Percentiles rank a stretch among this genome's conserved stretches.
These are phyloP conservation scores for Anastrepha obliqua DNA, from an alignment of 1,140 invertebrate species.

Conservation along the genomic window DNA sequence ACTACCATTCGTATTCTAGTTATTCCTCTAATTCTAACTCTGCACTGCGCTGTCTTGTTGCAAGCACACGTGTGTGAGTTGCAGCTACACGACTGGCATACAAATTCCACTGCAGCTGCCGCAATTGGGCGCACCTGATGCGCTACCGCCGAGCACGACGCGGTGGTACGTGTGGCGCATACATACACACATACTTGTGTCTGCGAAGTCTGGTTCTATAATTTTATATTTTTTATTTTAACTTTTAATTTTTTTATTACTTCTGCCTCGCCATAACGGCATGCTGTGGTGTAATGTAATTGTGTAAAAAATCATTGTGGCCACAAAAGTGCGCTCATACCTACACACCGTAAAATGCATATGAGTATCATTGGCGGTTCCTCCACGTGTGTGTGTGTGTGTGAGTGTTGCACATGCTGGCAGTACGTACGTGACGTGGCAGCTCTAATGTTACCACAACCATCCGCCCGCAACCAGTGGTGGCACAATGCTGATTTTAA, in stretches of 20 bases:
- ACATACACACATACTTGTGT: background rate
- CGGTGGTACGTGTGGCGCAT: conserved; percentile 5
- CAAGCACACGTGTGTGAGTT: background rate
- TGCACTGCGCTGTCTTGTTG: background rate
- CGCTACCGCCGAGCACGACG: background rate
- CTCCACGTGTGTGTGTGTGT: background rate
- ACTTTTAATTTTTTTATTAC: conserved; percentile 31
- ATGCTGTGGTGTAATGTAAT: conserved; percentile 14
- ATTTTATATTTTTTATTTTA: conserved; percentile 3
- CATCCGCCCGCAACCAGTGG: background rate
- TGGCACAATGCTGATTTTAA: conserved; percentile 48
- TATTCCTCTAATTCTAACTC: background rate
- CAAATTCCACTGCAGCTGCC: conserved; percentile 1
- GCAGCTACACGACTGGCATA: background rate
- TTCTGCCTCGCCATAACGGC: background rate
- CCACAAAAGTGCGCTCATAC: background rate
- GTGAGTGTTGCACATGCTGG: background rate
- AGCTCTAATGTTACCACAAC: conserved; percentile 1
- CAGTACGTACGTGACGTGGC: conserved; percentile 14
- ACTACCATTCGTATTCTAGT: background rate
- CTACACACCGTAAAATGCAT: background rate
- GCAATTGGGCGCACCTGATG: conserved; percentile 38
- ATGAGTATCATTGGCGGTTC: background rate
- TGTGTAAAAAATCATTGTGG: conserved; percentile 19
- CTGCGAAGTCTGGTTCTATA: background rate